Percentiles rank a stretch among this genome's conserved stretches.
These are phyloP conservation scores for Actinostola sp. DNA, from an alignment of 92 coral and sea anemone genomes.

Conservation along the genomic window DNA sequence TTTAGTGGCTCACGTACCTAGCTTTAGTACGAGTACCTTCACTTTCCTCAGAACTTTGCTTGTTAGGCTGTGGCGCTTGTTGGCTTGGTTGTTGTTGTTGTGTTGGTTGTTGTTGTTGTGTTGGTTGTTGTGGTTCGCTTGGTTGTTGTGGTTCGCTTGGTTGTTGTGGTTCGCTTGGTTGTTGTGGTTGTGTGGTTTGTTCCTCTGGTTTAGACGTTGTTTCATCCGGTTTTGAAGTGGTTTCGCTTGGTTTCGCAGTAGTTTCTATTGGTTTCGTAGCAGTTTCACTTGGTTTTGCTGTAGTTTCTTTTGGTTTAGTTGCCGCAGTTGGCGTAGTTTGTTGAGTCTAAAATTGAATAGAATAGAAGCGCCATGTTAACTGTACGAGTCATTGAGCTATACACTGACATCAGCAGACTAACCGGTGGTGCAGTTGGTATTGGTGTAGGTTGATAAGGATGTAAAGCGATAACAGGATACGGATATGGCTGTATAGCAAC, in stretches of 20 bases:
- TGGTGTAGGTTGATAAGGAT: slow-evolving; percentile 41
- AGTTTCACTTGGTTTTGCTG: slow-evolving; percentile 14
- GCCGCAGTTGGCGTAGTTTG: background rate
- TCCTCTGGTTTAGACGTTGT: background rate
- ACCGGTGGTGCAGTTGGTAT: slow-evolving; percentile 28
- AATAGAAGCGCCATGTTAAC: background rate
- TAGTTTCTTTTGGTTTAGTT: background rate
- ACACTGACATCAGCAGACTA: slow-evolving; percentile 6
- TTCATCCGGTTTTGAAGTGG: background rate
- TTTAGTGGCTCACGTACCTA: no score
- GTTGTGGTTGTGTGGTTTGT: slow-evolving; percentile 1
- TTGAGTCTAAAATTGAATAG: background rate
- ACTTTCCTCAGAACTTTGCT: background rate
- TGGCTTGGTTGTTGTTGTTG: background rate
- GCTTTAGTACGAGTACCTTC: slow-evolving; percentile 10
- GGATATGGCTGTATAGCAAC: slow-evolving; percentile 43
- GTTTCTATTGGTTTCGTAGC: background rate
- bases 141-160: background rate
- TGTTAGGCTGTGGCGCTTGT: background rate
- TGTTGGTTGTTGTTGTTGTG: background rate
- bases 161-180: background rate
- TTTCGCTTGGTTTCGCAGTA: background rate
- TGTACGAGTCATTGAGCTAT: no score
- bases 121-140: background rate
- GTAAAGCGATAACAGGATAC: slow-evolving; percentile 18